Conservation (phyloP, 2,888 invertebrate genomes). For the Griposia aprilina region DNA sequence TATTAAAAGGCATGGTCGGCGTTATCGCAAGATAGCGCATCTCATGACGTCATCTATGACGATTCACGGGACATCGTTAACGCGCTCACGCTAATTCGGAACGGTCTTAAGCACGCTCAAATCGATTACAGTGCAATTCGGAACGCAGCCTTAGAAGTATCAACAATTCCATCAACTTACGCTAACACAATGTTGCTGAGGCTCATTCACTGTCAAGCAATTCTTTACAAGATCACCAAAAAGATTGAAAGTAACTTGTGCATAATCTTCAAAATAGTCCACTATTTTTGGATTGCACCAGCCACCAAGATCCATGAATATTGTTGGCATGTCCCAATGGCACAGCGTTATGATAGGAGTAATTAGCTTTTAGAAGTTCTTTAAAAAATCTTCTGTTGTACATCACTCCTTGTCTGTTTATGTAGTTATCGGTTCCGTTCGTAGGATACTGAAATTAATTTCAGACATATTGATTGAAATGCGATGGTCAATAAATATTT, state of each 20-base stretch:
- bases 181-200: constrained; percentile 20
- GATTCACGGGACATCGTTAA: no score
- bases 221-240: constrained; percentile 44
- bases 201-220: constrained; percentile 47
- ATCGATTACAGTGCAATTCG: no score
- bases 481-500: background rate
- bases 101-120: no score
- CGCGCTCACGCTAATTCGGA: no score
- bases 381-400: constrained; percentile 30
- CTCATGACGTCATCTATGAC: no score
- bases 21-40: no score
- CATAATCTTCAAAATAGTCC: constrained; percentile 44
- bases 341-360: constrained; percentile 31
- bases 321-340: constrained; percentile 48
- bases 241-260: constrained; percentile 12
- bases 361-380: constrained; percentile 30
- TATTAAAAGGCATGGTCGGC: no score
- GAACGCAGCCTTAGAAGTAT: no score
- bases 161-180: constrained; percentile 9
- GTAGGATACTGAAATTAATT: constrained; percentile 30
- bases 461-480: background rate
- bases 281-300: constrained; percentile 20
- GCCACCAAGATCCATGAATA: constrained; percentile 31
- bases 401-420: constrained; percentile 27
- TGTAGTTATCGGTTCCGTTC: constrained; percentile 26